phyloP scores from a whole-genome alignment of 1,140 invertebrate species.

The Saccostrea glomerata region DNA sequence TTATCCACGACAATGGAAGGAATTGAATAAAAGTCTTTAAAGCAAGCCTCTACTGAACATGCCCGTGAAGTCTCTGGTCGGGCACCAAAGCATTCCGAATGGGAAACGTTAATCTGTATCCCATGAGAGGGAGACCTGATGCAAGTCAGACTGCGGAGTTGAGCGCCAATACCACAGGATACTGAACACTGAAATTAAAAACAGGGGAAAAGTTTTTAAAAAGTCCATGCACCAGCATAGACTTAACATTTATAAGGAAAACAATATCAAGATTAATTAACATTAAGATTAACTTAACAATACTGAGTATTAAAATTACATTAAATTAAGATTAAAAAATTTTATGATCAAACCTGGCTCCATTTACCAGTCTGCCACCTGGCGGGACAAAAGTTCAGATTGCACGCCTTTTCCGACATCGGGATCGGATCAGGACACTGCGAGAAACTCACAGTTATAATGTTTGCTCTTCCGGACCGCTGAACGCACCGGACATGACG shows the following conservation, averaged over 20 bases:
- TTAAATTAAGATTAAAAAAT: background rate
- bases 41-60: conserved; percentile 58
- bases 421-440: conserved; percentile 65
- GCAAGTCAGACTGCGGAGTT: conserved; percentile 87
- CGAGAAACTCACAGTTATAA: conserved; percentile 66
- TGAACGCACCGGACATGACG: conserved; percentile 92
- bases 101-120: conserved; percentile 57
- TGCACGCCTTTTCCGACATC: conserved; percentile 59
- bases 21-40: conserved; percentile 41
- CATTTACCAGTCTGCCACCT: conserved; percentile 62
- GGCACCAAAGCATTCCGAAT: conserved; percentile 57
- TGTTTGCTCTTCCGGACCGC: conserved; percentile 91
- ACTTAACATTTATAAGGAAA: too few species aligned
- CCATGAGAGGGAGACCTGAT: conserved; percentile 82
- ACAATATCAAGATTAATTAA: too few species aligned
- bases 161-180: conserved; percentile 84
- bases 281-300: too few species aligned
- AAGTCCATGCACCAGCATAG: too few species aligned
- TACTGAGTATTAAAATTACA: too few species aligned
- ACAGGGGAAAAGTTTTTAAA: background rate
- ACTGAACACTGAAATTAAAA: conserved; percentile 82
- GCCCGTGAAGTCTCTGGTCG: conserved; percentile 54
- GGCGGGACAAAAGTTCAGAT: conserved; percentile 63
- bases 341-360: conserved; percentile 54
- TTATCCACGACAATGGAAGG: conserved; percentile 66